Base-by-base conservation (phyloP, 53 echinoderm and acorn worm genomes). In the Antedon mediterranea region DNA sequence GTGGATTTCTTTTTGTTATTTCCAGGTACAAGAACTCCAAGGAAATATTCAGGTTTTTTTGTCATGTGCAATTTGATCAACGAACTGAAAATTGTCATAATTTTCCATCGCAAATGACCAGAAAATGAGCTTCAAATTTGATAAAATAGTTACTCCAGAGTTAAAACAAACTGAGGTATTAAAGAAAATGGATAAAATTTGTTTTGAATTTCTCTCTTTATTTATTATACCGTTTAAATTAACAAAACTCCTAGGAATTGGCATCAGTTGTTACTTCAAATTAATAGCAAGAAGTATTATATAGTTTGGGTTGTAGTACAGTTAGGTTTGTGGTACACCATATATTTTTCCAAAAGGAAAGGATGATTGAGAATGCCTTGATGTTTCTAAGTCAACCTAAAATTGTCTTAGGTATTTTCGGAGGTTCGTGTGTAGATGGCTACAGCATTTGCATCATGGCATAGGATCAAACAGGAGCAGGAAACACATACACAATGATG, bases 391-490 rank as follows among this genome's bases (percentile, higher is more conserved):
- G 13, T 44, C 57, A 44, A 13, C 23, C 23, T 44, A 44, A 13
- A 15, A 44, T 15, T n/a, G n/a, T n/a, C n/a, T n/a, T 44, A 95
- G 95, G 95, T 91, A 28, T 95, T 91, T 81, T 75, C 85, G 29
- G 85, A 89, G 77, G 91, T 91, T 18, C 82, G 37, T 95, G 95
- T 37, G 95, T 95, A 6, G 95, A 95, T 84, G 95, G 95, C 37
- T 95, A 95, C 85, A 95, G 91, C 43, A 85, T 95, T 28, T 91
- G 91, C 73, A 91, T 95, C 79, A 95, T 95, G 95, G 95, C 95
- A 0, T 95, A 95, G 43, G 95, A 95, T 6, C 95, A 95, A n/a
- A 95, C 95, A 0, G 95, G 95, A 5, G 86, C 95, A 3, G 95
- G 95, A 0, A 95, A 94, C 73, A 95, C 95, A 28, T 95, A 80